These are phyloP conservation scores for Plecturocebus donacophilus DNA, from an alignment of 2,113 vertebrate species.

Conservation along the genomic window DNA sequence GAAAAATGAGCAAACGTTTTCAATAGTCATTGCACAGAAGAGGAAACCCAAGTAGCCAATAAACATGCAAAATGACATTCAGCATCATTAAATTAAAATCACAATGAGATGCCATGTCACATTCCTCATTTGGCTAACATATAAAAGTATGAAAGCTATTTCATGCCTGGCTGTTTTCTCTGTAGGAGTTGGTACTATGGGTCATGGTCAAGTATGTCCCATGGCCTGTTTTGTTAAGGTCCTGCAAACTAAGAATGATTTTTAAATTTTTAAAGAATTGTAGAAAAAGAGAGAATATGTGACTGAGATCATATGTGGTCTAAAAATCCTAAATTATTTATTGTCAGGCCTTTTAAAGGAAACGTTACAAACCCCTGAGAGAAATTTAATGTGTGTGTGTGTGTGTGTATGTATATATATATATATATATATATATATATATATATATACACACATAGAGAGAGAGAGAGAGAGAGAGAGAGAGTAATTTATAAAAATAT, in stretches of 20 bases:
- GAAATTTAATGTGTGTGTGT: background rate
- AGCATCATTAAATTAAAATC: constrained; percentile 31
- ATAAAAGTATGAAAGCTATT: constrained; percentile 2
- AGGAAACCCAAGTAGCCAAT: background rate
- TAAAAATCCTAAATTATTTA: background rate
- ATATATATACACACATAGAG: no score
- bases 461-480: no score
- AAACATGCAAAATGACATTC: background rate
- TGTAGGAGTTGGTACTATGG: background rate
- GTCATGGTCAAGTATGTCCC: background rate
- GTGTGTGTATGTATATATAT: no score
- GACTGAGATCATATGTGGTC: background rate
- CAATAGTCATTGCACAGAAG: background rate
- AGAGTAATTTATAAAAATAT: background rate
- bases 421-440: no score
- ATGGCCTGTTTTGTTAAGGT: background rate
- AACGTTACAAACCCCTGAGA: background rate
- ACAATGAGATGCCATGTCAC: background rate
- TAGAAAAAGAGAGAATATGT: background rate
- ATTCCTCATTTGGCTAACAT: background rate
- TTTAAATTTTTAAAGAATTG: background rate
- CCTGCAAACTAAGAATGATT: background rate
- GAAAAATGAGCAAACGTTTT: constrained; percentile 21
- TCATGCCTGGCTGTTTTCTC: constrained; percentile 12
- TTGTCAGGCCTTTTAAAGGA: background rate